Evolutionary conservation across 2,113 vertebrate genomes (phyloP).

Genomic region (Brienomyrus brachyistius): DNA sequence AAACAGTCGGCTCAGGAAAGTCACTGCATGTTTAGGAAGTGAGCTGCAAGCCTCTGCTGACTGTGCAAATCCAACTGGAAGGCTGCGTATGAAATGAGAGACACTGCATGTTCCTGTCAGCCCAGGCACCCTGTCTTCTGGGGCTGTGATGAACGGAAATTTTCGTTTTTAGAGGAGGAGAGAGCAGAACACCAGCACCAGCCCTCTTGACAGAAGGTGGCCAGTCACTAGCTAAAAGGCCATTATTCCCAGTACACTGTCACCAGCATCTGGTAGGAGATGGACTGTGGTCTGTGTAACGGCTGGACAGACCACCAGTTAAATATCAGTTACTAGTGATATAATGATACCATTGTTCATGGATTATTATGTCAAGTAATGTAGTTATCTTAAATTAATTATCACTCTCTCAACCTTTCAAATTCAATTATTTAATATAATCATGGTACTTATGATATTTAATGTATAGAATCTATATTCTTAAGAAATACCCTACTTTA

Average conservation of each 20-base stretch:
- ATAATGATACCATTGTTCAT: not conserved
- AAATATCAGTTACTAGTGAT: not conserved
- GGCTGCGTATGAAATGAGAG: not conserved
- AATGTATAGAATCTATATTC: not conserved
- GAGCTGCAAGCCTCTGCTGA: not conserved
- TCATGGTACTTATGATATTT: not conserved
- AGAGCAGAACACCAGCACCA: not conserved
- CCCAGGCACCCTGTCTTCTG: not conserved
- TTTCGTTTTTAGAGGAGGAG: not conserved
- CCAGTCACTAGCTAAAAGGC: not conserved
- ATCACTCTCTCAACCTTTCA: slow-evolving; percentile 1
- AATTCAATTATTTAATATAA: not conserved
- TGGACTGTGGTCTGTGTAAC: not conserved
- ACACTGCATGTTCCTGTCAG: not conserved
- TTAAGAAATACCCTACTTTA: not conserved
- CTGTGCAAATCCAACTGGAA: not conserved
- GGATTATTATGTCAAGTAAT: slow-evolving; percentile 8
- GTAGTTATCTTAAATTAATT: slow-evolving; percentile 3
- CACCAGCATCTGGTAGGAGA: not conserved
- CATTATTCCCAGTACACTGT: not conserved
- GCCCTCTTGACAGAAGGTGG: not conserved
- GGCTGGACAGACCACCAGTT: not conserved
- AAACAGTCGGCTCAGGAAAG: not conserved
- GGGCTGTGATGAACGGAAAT: not conserved
- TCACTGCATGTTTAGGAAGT: not conserved